Evolutionary conservation across 2,888 invertebrate genomes (phyloP).

Genomic region (Keiferia lycopersicella): DNA sequence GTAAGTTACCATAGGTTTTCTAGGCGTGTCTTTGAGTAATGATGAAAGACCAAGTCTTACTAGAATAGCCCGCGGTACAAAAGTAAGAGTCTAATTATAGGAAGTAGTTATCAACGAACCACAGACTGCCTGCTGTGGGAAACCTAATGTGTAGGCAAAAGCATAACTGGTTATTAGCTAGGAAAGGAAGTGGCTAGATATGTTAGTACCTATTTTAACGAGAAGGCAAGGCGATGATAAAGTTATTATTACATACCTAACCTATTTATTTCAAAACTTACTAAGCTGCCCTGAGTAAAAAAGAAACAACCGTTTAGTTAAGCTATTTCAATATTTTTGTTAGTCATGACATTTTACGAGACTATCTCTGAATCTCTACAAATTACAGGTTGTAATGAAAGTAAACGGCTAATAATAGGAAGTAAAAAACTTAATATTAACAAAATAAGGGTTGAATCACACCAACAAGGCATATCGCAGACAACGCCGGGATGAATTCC

Average conservation of each 20-base stretch:
- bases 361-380: too few relatives aligned
- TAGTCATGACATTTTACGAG: too few relatives aligned
- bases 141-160: not conserved
- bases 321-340: too few relatives aligned
- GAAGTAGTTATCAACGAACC: conserved; percentile 27
- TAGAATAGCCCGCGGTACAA: not conserved
- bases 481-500: too few relatives aligned
- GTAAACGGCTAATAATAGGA: not conserved
- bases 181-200: too few relatives aligned
- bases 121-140: conserved; percentile 10
- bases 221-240: not conserved
- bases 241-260: not conserved
- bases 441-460: not conserved
- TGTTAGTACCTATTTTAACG: too few relatives aligned
- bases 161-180: not conserved
- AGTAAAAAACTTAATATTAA: not conserved
- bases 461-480: not conserved
- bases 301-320: too few relatives aligned
- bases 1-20: not conserved
- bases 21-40: too few relatives aligned
- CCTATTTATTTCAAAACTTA: not conserved
- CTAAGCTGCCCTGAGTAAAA: not conserved
- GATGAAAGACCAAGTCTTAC: not conserved
- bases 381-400: conserved; percentile 3
- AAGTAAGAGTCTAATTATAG: conserved; percentile 33